Conservation (phyloP, 2,113 vertebrate species). For the Herpetotheres cachinnans region DNA sequence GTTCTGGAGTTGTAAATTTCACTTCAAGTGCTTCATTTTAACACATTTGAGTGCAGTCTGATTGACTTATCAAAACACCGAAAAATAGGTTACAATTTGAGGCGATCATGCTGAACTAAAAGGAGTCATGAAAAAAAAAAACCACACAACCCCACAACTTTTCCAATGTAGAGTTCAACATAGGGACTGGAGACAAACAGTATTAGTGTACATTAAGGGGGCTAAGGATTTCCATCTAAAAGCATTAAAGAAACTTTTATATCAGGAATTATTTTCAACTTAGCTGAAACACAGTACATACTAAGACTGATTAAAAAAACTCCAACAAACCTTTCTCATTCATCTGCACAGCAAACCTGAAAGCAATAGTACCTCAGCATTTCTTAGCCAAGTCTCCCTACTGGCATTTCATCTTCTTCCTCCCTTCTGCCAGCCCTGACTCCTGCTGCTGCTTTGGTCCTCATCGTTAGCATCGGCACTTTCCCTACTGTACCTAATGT, state of each 20-base stretch:
- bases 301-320: background rate
- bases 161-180: constrained; percentile 11
- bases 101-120: constrained; percentile 38
- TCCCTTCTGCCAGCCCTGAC: background rate
- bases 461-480: background rate
- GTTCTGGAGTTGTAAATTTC: constrained; percentile 14
- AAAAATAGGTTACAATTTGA: constrained; percentile 22
- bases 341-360: background rate
- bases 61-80: constrained; percentile 18
- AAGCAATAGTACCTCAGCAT: background rate
- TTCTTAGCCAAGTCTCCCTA: background rate
- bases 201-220: constrained; percentile 9
- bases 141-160: background rate
- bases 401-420: background rate
- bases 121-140: background rate
- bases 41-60: constrained; percentile 5
- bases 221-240: background rate
- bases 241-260: background rate
- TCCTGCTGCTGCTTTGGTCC: background rate
- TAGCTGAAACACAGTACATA: background rate
- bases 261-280: background rate
- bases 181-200: constrained; percentile 8
- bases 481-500: background rate
- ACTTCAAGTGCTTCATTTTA: constrained; percentile 42
- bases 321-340: background rate